Evolutionary conservation across 2,113 vertebrate genomes (phyloP), one percentile per base, ranked within the genome.

Genomic region (Phocoena phocoena): DNA sequence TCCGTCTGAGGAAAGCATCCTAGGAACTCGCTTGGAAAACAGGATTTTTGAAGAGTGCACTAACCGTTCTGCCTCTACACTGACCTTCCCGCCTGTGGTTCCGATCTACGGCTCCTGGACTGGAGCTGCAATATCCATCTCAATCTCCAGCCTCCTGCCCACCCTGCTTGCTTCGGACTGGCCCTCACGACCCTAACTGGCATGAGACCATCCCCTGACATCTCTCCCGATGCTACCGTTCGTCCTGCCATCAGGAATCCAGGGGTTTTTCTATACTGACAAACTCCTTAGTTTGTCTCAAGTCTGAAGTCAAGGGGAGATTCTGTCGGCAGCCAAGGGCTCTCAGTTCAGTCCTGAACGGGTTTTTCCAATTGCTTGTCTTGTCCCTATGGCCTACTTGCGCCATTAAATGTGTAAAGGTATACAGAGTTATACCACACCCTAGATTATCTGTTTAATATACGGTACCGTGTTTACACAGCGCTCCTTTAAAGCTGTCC

Each of bases 61-160:
- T 36, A 15, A 80, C n/a, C 33, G 36, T 15, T 58, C n/a, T 13
- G 15, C 7, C 33, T 26, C 33, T 80, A 58, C 33, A 9, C 53
- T 26, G 33, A 80, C 33, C 13, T 58, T 55, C 50, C 76, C 55
- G 20, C 50, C 50, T 55, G 33, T 33, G 31, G 76, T 8, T 79
- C 20, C 23, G 33, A 79, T 25, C 76, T 79, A 50, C 50, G 55
- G 50, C 20, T 79, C 31, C 50, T 36, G 33, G 50, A 21, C 50
- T 0, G 0, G 33, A 58, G 53, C 21, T 3, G n/a, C 33, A 58
- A 80, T 12, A 26, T 2, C 23, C 53, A 25, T 26, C 33, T 58
- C 2, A n/a, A 80, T 36, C 58, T 58, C 77, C 53, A 58, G 77
- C 53, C 53, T 58, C 77, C 53, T 80, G 53, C 12, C 53, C 33